These are phyloP conservation scores for Limnothrissa miodon DNA, from an alignment of 2,113 vertebrate genomes.

Conservation along the genomic window DNA sequence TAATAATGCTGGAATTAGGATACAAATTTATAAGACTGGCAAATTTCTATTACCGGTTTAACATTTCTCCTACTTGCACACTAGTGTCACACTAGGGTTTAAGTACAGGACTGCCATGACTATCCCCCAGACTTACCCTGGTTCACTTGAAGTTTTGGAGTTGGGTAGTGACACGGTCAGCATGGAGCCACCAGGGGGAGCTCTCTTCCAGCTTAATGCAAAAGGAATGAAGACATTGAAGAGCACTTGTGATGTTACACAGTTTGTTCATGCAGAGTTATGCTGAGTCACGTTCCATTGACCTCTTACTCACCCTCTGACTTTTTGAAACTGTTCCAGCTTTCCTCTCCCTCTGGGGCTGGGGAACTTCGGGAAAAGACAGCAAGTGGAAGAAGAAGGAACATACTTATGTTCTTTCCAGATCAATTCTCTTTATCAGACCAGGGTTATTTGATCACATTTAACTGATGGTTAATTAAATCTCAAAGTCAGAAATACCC, in stretches of 20 bases:
- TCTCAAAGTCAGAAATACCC: not conserved
- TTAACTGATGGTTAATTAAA: not conserved
- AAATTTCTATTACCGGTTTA: too few relatives aligned
- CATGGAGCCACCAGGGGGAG: constrained; percentile 60
- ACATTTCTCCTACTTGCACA: not conserved
- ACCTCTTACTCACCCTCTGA: constrained; percentile 41
- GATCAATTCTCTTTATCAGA: not conserved
- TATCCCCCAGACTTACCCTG: constrained; percentile 51
- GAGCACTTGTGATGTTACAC: not conserved
- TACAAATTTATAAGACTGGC: too few relatives aligned
- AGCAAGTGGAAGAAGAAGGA: not conserved
- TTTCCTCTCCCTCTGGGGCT: constrained; percentile 27
- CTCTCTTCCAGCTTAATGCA: constrained; percentile 57
- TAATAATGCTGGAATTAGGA: too few relatives aligned
- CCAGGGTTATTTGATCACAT: not conserved
- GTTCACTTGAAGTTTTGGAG: constrained; percentile 49
- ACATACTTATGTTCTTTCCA: not conserved
- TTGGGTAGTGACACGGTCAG: constrained; percentile 71
- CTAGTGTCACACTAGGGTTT: not conserved
- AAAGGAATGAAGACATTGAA: not conserved
- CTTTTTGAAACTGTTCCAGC: constrained; percentile 47
- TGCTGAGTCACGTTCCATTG: not conserved
- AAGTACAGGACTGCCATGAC: not conserved
- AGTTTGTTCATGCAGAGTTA: not conserved
- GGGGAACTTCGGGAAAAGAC: constrained; percentile 34